Evolutionary conservation across 1,140 invertebrate species (phyloP), one percentile per base, ranked within the genome.

Genomic region (Archegozetes longisetosus): DNA sequence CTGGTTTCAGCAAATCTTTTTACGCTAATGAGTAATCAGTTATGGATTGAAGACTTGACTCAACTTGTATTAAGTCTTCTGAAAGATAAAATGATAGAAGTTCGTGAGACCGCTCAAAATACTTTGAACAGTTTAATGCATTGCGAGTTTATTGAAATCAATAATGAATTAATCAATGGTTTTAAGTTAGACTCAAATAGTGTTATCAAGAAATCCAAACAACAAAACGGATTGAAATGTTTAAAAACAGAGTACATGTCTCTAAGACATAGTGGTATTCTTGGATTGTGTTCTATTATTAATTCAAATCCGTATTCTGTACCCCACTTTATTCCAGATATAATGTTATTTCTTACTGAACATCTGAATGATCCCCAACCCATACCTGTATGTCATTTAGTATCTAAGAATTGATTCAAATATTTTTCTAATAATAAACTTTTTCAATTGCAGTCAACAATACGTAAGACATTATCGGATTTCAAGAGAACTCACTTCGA

Each of bases 401-500:
- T n/a, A n/a, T n/a, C n/a, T n/a, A n/a, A n/a, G n/a, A n/a, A n/a
- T n/a, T n/a, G n/a, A n/a, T n/a, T n/a, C n/a, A n/a, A n/a, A 27
- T 1, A 9, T 14, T 4, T 56, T 14, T 12, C 13, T 26, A 55
- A 12, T 20, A 2, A 12, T 28, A 60, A 26, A 29, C 14, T 32
- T 52, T 23, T 46, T 58, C 46, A 47, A 17, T 54, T 58, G 24
- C 68, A 58, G 79, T 71, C 80, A 58, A 90, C 89, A 1, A 89
- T 95, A 60, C 80, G 86, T 53, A 84, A 85, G 67, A 85, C 86
- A 6, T 70, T 96, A n/a, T 82, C 82, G 3, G 84, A 93, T 69
- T 95, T 95, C 74, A 82, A 88, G 63, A 76, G 89, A 58, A 95
- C 90, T 0, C 89, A 96, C 75, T 84, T 90, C 66, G 87, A 91